Evolutionary conservation across 2,113 vertebrate genomes (phyloP).

Genomic region (Ciconia maguari): DNA sequence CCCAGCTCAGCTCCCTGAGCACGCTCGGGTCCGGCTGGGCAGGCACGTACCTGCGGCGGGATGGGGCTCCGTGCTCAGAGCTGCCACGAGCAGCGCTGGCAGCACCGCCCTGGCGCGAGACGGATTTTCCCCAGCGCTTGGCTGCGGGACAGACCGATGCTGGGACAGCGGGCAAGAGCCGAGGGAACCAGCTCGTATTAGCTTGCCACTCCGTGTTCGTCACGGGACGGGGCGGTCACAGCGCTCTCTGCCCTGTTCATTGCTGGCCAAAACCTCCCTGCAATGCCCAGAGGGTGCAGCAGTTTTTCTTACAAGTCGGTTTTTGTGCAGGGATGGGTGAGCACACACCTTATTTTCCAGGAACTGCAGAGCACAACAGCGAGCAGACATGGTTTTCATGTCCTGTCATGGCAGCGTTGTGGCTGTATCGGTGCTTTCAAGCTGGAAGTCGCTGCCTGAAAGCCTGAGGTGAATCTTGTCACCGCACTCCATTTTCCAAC

Average conservation of each 20-base stretch:
- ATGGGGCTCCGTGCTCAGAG: neutral
- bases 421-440: neutral
- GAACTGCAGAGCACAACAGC: neutral
- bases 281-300: neutral
- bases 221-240: neutral
- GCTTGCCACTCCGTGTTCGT: no score
- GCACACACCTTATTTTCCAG: neutral
- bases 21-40: accelerated
- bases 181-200: no score
- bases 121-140: neutral
- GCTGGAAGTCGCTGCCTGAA: neutral
- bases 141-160: neutral
- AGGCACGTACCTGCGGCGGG: accelerated
- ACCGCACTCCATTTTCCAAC: neutral
- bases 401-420: accelerated
- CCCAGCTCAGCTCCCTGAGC: neutral
- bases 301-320: neutral
- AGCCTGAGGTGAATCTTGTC: neutral
- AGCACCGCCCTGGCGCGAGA: accelerated
- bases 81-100: neutral
- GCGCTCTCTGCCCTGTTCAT: accelerated
- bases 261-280: neutral
- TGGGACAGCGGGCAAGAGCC: accelerated
- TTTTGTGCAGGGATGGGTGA: neutral
- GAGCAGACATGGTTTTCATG: accelerated